These are phyloP conservation scores for Acropternis orthonyx DNA, from an alignment of 2,797 vertebrate species.

Conservation along the genomic window DNA sequence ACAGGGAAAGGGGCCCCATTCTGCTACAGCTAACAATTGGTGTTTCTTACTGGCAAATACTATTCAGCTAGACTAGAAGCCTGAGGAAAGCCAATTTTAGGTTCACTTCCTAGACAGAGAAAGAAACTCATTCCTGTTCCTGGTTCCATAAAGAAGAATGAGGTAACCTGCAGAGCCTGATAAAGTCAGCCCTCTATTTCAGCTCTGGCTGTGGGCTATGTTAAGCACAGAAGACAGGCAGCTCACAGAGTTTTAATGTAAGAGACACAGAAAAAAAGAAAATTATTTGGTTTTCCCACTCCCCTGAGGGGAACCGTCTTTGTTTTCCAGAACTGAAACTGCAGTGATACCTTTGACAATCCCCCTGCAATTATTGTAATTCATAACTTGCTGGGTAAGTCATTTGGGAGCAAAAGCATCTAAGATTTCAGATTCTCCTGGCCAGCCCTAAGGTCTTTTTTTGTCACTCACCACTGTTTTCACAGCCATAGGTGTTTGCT, in stretches of 20 bases:
- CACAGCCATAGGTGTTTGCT: not conserved
- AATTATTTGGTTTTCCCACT: not conserved
- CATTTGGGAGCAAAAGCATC: not conserved
- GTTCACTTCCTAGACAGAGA: conserved; percentile 46
- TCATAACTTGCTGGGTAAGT: not conserved
- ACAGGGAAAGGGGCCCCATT: not conserved
- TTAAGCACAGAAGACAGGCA: conserved; percentile 7
- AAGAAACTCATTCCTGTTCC: conserved; percentile 53
- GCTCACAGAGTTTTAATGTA: not conserved
- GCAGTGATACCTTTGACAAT: not conserved
- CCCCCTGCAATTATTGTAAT: not conserved
- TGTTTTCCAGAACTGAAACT: not conserved
- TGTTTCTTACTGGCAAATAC: conserved; percentile 6
- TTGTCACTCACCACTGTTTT: not conserved
- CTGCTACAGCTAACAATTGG: not conserved
- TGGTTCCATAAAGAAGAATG: conserved; percentile 35
- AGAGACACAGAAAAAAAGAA: not conserved
- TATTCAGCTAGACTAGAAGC: conserved; percentile 11
- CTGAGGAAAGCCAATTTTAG: conserved; percentile 49
- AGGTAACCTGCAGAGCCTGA: conserved; percentile 37
- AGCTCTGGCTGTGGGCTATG: conserved; percentile 22
- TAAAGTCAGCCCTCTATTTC: conserved; percentile 37
- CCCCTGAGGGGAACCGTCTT: not conserved
- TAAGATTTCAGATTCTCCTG: not conserved
- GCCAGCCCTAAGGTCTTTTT: not conserved